Conservation (phyloP, 92 coral and sea anemone genomes). For the Virgularia gustaviana region DNA sequence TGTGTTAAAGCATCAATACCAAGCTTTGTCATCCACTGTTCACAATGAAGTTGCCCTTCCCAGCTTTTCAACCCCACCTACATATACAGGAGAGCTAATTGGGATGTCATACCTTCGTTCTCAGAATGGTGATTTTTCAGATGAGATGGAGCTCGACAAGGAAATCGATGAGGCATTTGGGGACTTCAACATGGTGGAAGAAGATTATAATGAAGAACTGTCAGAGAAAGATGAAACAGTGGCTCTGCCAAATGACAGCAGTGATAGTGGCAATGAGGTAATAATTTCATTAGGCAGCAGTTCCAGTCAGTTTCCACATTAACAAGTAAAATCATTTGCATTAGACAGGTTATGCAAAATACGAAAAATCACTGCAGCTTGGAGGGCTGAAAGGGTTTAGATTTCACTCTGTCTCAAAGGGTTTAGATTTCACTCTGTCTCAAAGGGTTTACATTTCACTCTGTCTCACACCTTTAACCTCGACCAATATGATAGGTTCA, state of each 20-base stretch:
- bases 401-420: too few species aligned
- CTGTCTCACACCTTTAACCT: too few species aligned
- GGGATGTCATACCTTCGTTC: slow-evolving; percentile 33
- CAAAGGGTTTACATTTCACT: too few species aligned
- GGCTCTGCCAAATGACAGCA: neutral
- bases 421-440: too few species aligned
- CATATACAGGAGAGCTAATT: slow-evolving; percentile 31
- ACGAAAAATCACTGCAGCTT: too few species aligned
- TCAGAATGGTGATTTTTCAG: slow-evolving; percentile 21
- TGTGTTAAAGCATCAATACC: slow-evolving; percentile 5
- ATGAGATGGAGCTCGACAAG: neutral
- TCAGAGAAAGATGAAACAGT: slow-evolving; percentile 6
- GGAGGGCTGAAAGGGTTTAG: too few species aligned
- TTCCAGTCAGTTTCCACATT: too few species aligned
- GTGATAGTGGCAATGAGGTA: neutral
- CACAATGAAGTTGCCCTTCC: slow-evolving; percentile 1
- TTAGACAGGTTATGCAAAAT: too few species aligned
- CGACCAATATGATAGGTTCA: too few species aligned
- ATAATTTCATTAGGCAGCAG: too few species aligned
- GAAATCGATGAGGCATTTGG: slow-evolving; percentile 26
- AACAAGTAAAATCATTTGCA: too few species aligned
- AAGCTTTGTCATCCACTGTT: slow-evolving; percentile 9
- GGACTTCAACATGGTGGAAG: neutral
- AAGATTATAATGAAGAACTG: slow-evolving; percentile 14
- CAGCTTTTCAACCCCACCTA: neutral